These are phyloP conservation scores for Drosophila mercatorum DNA, from an alignment of 2,888 invertebrate genomes.

Conservation along the genomic window DNA sequence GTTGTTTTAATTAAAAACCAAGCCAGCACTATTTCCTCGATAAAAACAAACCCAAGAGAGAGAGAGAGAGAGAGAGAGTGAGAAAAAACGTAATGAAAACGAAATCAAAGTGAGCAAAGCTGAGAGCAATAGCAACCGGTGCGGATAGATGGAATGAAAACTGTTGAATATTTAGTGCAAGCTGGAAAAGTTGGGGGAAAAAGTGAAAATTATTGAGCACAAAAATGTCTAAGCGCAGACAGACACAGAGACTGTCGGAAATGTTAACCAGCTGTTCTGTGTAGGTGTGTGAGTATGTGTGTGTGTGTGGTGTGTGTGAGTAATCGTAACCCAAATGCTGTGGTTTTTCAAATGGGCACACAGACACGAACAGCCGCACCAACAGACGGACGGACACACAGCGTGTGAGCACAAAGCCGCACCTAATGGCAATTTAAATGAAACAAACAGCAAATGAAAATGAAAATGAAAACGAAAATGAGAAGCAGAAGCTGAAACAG, in stretches of 20 bases:
- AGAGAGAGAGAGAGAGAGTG: no score
- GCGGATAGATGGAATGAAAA: constrained; percentile 36
- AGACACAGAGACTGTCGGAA: constrained; percentile 38
- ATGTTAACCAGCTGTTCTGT: constrained; percentile 37
- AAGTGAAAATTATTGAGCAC: constrained; percentile 57
- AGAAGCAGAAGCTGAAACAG: constrained; percentile 36
- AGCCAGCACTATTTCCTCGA: constrained; percentile 53
- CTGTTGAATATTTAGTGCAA: constrained; percentile 73
- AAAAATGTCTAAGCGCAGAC: constrained; percentile 48
- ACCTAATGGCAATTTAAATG: constrained; percentile 75
- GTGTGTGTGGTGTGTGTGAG: constrained; percentile 20
- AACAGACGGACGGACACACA: background rate
- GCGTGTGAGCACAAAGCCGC: constrained; percentile 34
- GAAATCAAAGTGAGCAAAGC: constrained; percentile 47
- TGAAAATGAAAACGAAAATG: constrained; percentile 17
- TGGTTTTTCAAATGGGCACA: constrained; percentile 37
- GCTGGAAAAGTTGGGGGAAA: constrained; percentile 24
- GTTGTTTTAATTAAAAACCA: constrained; percentile 79
- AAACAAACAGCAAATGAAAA: constrained; percentile 40
- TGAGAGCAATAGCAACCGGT: constrained; percentile 2
- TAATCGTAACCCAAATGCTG: constrained; percentile 59
- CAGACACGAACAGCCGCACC: background rate
- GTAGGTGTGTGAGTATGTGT: background rate
- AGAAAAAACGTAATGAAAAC: constrained; percentile 23
- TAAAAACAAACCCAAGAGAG: constrained; percentile 23